Evolutionary conservation across 2,888 invertebrate genomes (phyloP).

Genomic region (Deroplatys truncata): DNA sequence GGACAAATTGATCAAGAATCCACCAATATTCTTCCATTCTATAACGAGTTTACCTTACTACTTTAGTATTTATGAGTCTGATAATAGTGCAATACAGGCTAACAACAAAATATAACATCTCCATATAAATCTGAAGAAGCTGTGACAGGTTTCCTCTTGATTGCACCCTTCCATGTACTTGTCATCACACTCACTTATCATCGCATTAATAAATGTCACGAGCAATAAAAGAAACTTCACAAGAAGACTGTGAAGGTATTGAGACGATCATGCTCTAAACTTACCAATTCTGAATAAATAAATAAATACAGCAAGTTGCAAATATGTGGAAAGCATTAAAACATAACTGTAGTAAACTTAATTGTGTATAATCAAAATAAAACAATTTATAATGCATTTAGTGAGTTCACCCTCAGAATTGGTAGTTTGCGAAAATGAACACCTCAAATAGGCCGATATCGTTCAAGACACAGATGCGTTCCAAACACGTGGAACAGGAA

Average conservation of each 20-base stretch:
- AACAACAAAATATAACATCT: not conserved
- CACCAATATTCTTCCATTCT: not conserved
- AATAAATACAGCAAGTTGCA: not conserved
- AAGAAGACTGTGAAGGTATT: not conserved
- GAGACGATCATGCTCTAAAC: not conserved
- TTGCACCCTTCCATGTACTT: not conserved
- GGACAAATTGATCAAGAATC: not conserved
- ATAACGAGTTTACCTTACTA: not conserved
- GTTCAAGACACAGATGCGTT: slow-evolving; percentile 26
- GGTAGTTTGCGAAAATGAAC: slow-evolving; percentile 10
- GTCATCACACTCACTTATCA: not conserved
- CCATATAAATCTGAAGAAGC: not conserved
- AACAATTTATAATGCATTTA: not conserved
- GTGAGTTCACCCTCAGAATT: not conserved
- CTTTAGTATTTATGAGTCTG: not conserved
- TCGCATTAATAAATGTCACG: not conserved
- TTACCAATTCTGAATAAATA: not conserved
- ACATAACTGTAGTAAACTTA: not conserved
- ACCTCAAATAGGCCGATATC: slow-evolving; percentile 29
- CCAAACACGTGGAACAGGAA: not conserved
- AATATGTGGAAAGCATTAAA: not conserved
- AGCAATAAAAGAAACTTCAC: not conserved
- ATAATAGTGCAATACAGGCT: not conserved
- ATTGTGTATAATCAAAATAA: not conserved
- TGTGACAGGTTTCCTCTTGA: not conserved